These are phyloP conservation scores for Horisme vitalbata DNA, from an alignment of 2,888 invertebrate species.

Conservation along the genomic window DNA sequence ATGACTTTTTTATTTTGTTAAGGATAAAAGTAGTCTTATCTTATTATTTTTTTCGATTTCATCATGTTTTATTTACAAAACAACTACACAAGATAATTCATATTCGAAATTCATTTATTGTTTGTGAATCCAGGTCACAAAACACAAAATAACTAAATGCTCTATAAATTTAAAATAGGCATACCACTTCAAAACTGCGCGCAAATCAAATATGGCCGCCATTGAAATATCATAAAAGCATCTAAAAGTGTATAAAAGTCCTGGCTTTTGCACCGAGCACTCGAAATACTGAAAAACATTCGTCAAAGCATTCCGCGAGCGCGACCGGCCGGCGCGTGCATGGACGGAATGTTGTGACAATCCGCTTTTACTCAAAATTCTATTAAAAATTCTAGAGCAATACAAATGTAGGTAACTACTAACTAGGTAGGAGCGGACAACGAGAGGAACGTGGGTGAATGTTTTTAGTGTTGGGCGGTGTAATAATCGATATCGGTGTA, in stretches of 20 bases:
- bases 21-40: too few relatives aligned
- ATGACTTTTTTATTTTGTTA: too few relatives aligned
- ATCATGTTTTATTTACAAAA: too few relatives aligned
- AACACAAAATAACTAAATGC: too few relatives aligned
- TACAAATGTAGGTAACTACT: background rate
- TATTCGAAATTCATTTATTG: too few relatives aligned
- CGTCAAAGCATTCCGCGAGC: slow-evolving; percentile 14
- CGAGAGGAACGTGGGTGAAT: slow-evolving; percentile 10
- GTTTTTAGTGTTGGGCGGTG: slow-evolving; percentile 4
- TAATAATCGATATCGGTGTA: slow-evolving; percentile 10
- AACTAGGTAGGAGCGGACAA: slow-evolving; percentile 5
- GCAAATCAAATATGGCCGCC: slow-evolving; percentile 14
- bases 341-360: slow-evolving; percentile 7
- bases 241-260: background rate
- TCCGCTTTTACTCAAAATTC: slow-evolving; percentile 18
- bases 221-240: slow-evolving; percentile 14
- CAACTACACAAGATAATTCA: too few relatives aligned
- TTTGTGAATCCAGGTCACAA: too few relatives aligned
- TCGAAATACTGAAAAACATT: slow-evolving; percentile 10
- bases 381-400: slow-evolving; percentile 10
- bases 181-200: slow-evolving; percentile 4
- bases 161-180: too few relatives aligned
- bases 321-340: too few relatives aligned
- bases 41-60: too few relatives aligned
- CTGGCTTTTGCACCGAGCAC: slow-evolving; percentile 2